Percentiles rank a stretch among this genome's conserved stretches.
phyloP scores from a whole-genome alignment of 2,113 vertebrate species.

The Cettia cetti region DNA sequence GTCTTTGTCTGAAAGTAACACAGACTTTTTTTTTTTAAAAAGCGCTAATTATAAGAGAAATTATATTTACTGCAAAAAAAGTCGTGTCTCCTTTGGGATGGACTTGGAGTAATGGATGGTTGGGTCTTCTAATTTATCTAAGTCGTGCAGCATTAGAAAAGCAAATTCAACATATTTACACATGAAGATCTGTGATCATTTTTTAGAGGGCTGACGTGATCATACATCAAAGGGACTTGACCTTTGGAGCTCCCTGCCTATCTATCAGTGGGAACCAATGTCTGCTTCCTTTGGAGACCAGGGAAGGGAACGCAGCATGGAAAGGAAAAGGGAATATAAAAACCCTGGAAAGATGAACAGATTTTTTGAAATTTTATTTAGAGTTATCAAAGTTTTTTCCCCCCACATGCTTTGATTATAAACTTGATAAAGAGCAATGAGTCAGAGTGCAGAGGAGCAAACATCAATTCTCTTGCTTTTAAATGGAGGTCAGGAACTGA shows the following conservation, averaged over 20 bases:
- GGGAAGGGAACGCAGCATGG: background rate
- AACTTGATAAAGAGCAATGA: background rate
- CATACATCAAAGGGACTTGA: constrained; percentile 36
- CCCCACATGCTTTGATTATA: background rate
- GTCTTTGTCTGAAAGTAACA: background rate
- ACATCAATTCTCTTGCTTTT: background rate
- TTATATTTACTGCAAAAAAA: background rate
- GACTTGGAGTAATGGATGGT: background rate
- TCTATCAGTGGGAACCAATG: background rate
- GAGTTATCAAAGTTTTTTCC: background rate
- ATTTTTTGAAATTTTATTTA: background rate
- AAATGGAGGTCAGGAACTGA: background rate
- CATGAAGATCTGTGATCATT: constrained; percentile 26
- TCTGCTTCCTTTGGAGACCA: constrained; percentile 1
- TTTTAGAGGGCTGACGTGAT: constrained; percentile 24
- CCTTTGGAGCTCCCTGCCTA: background rate
- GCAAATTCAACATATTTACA: constrained; percentile 56
- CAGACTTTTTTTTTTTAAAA: background rate
- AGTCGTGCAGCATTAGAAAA: constrained; percentile 42
- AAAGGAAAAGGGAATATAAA: background rate
- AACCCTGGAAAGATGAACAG: background rate
- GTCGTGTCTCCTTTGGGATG: background rate
- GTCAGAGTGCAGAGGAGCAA: background rate
- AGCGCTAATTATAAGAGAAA: background rate
- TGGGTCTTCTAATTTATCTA: constrained; percentile 45